Conservation (phyloP, 2,113 vertebrate genomes). For the Myiagra hebetior region DNA sequence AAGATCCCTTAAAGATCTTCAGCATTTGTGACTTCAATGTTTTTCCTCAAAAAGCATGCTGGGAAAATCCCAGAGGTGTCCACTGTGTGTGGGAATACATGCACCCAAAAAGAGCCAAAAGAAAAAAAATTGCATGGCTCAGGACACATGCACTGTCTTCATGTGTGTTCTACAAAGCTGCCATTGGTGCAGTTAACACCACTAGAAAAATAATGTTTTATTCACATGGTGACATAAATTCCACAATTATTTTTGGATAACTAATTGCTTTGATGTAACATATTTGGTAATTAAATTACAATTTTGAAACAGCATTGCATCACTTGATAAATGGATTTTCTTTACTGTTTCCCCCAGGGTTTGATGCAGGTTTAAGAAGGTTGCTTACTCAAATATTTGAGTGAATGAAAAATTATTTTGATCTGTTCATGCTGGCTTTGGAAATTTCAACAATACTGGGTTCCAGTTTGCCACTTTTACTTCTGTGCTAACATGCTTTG, state of each 20-base stretch:
- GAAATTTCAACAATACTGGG: not conserved
- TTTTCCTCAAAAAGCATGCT: slow-evolving; percentile 20
- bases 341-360: not conserved
- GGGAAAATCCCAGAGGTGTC: slow-evolving; percentile 8
- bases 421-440: not conserved
- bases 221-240: not conserved
- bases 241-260: not conserved
- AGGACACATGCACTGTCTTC: not conserved
- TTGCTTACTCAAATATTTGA: not conserved
- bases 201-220: not conserved
- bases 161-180: not conserved
- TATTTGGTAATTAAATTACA: not conserved
- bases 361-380: not conserved
- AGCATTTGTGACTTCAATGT: slow-evolving; percentile 7
- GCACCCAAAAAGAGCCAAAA: not conserved
- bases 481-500: not conserved
- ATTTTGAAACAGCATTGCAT: not conserved
- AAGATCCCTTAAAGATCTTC: not conserved
- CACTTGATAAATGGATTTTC: not conserved
- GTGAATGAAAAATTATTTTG: not conserved
- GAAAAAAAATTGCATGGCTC: not conserved
- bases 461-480: not conserved
- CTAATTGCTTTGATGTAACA: not conserved
- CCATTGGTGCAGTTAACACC: not conserved
- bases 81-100: not conserved